A percentile compares a stretch with the other conserved stretches of the same genome.
phyloP scores from a whole-genome alignment of 1,140 invertebrate species.

The Pseudomyrmex sp. region DNA sequence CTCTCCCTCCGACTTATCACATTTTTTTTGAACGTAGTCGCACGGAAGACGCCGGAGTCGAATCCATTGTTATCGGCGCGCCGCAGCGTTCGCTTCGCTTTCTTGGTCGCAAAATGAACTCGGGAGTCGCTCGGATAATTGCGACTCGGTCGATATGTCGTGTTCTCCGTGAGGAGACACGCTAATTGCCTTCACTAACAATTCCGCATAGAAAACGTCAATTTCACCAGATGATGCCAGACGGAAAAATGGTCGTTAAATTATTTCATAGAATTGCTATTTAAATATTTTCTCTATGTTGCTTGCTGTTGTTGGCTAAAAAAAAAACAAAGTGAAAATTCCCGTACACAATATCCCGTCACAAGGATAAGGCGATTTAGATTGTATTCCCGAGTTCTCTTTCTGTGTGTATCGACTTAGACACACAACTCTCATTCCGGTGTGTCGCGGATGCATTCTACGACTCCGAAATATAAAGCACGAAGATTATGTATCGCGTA shows the following conservation, averaged over 20 bases:
- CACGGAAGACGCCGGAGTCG: neutral
- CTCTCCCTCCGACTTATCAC: constrained; percentile 12
- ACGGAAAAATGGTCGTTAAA: neutral
- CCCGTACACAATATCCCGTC: neutral
- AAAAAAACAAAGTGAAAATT: too few relatives aligned
- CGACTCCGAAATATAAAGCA: neutral
- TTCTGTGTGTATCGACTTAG: neutral
- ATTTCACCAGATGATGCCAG: neutral
- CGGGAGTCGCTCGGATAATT: neutral
- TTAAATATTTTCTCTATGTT: too few relatives aligned
- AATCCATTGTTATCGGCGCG: constrained; percentile 22
- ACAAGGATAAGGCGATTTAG: neutral
- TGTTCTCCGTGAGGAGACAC: neutral
- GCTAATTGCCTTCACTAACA: constrained; percentile 29
- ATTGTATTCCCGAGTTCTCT: neutral
- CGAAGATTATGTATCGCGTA: neutral
- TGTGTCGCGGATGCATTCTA: neutral
- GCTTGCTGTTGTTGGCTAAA: too few relatives aligned
- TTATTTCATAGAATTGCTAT: neutral
- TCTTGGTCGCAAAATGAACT: constrained; percentile 11
- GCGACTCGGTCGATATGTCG: constrained; percentile 15
- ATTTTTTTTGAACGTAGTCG: constrained; percentile 34
- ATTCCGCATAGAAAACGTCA: neutral
- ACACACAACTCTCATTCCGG: neutral
- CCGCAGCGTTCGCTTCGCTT: too few relatives aligned